Evolutionary conservation across 1,140 invertebrate genomes (phyloP).

Genomic region (Apis dorsata): DNA sequence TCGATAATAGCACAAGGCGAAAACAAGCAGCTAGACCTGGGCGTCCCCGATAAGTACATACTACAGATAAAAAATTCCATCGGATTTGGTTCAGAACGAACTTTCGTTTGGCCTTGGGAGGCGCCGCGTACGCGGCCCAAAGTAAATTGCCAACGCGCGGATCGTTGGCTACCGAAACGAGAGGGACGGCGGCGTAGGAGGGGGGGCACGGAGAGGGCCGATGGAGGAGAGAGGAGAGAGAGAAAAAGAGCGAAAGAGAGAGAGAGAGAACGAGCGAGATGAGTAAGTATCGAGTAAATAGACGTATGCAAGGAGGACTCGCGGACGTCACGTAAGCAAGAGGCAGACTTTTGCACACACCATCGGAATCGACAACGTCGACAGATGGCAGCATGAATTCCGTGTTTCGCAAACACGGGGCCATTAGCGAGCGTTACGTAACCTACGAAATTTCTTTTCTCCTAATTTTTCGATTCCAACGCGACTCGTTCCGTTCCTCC

Average conservation of each 20-base stretch:
- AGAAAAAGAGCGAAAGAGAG: background rate
- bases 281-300: constrained; percentile 56
- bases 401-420: constrained; percentile 18
- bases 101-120: constrained; percentile 70
- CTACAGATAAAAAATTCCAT: constrained; percentile 68
- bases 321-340: constrained; percentile 37
- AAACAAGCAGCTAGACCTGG: constrained; percentile 78
- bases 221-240: background rate
- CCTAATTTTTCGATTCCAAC: background rate
- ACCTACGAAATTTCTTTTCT: constrained; percentile 38
- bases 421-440: constrained; percentile 51
- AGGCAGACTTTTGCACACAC: constrained; percentile 33
- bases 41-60: constrained; percentile 74
- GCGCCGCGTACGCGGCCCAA: constrained; percentile 39
- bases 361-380: constrained; percentile 49
- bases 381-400: constrained; percentile 59
- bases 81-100: constrained; percentile 64
- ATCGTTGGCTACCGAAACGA: constrained; percentile 53
- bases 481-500: background rate
- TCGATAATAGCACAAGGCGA: constrained; percentile 78
- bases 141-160: constrained; percentile 52
- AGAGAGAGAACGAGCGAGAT: constrained; percentile 13
- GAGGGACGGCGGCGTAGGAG: background rate
- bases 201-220: background rate
- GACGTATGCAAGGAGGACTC: constrained; percentile 36